phyloP scores from a whole-genome alignment of 2,797 vertebrate species.

The Picus viridis region DNA sequence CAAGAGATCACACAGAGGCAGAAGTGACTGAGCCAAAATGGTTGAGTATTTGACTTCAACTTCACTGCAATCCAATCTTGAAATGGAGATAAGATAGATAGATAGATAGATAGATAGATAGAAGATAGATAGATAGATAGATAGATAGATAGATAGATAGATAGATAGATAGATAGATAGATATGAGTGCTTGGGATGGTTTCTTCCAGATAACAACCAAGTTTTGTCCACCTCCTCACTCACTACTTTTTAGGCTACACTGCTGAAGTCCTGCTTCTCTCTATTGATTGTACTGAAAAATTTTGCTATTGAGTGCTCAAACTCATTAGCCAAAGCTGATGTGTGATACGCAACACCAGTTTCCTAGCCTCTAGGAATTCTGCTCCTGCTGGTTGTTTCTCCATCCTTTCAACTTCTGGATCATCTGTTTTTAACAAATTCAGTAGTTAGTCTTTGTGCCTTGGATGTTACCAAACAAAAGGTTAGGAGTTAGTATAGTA shows the following conservation, averaged over 20 bases:
- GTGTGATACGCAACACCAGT: not conserved
- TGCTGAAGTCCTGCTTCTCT: not conserved
- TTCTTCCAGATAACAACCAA: not conserved
- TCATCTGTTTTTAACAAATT: not conserved
- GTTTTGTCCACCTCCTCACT: not conserved
- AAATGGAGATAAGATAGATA: not conserved
- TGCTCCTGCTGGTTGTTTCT: not conserved
- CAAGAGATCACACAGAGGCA: not conserved
- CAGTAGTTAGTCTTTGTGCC: not conserved
- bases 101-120: not conserved
- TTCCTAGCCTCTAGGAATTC: not conserved
- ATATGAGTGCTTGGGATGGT: not conserved
- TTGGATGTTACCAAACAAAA: not conserved
- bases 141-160: not conserved
- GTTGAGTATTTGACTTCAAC: conserved; percentile 3
- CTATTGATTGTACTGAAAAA: not conserved
- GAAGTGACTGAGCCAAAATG: conserved; percentile 19
- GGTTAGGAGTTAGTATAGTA: not conserved
- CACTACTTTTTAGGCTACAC: not conserved
- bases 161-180: not conserved
- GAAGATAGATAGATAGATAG: not conserved
- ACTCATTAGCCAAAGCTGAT: not conserved
- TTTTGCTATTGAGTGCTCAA: not conserved
- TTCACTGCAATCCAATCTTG: not conserved
- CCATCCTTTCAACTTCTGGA: not conserved